phyloP scores from a whole-genome alignment of 1,140 invertebrate genomes.

The Stegodyphus mimosarum region DNA sequence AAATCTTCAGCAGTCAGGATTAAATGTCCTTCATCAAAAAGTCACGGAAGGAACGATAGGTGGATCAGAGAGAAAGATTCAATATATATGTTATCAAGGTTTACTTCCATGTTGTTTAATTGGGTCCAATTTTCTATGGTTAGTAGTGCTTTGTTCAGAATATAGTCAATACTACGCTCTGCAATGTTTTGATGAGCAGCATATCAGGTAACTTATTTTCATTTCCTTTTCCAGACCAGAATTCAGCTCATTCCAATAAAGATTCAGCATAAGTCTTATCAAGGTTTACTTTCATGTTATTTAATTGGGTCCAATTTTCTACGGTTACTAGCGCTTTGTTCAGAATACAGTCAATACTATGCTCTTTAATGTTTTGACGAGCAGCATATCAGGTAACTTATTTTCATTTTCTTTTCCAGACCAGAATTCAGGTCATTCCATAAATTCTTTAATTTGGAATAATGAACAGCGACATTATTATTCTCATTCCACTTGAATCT shows the following conservation, averaged over 20 bases:
- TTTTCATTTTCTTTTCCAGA: too few species aligned
- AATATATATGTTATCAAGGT: not conserved
- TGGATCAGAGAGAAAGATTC: conserved; percentile 6
- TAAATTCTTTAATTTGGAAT: too few species aligned
- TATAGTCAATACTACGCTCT: not conserved
- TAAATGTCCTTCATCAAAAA: not conserved
- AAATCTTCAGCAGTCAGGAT: not conserved
- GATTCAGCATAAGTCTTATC: not conserved
- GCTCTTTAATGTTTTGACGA: too few species aligned
- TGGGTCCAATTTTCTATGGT: not conserved
- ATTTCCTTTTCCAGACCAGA: too few species aligned
- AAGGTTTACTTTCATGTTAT: conserved; percentile 20
- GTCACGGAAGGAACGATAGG: not conserved
- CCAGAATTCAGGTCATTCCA: too few species aligned
- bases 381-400: too few species aligned
- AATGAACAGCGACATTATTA: too few species aligned
- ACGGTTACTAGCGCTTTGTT: not conserved
- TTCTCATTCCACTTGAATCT: too few species aligned
- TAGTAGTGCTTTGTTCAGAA: not conserved
- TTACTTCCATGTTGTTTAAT: conserved; percentile 10
- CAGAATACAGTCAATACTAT: not conserved
- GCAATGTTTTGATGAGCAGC: too few species aligned
- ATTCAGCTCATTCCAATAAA: too few species aligned
- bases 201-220: too few species aligned
- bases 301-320: not conserved